Percentiles rank a stretch among this genome's conserved stretches.
phyloP scores from a whole-genome alignment of 2,113 vertebrate species.

The Eidolon helvum region DNA sequence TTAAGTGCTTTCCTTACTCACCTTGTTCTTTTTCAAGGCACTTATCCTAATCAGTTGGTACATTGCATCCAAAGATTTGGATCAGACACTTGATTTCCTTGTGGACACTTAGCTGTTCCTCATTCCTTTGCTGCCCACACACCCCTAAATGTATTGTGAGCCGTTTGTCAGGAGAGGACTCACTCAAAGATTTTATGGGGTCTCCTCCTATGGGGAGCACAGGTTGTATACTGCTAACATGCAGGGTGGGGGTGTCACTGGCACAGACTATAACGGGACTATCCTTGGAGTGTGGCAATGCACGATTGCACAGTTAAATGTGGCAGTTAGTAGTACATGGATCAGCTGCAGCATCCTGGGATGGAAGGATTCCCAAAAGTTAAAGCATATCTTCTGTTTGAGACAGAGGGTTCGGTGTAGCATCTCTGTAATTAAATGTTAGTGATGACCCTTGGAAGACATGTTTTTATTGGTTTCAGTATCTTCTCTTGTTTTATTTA shows the following conservation, averaged over 20 bases:
- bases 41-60: neutral
- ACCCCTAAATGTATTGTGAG: neutral
- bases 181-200: neutral
- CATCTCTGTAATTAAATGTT: conserved; percentile 12
- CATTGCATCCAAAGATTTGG: neutral
- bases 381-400: neutral
- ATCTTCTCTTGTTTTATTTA: neutral
- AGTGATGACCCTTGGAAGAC: neutral
- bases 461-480: neutral
- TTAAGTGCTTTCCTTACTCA: neutral
- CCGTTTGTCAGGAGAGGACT: neutral
- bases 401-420: neutral
- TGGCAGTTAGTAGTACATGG: neutral
- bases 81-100: neutral
- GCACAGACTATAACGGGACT: neutral
- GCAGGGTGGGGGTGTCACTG: neutral
- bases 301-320: neutral
- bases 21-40: neutral
- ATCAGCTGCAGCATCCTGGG: neutral
- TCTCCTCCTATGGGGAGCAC: neutral
- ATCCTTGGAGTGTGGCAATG: neutral
- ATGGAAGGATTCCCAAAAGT: neutral
- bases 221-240: neutral
- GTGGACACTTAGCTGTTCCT: neutral
- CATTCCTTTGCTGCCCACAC: neutral